These are phyloP conservation scores for Allobates femoralis DNA, from an alignment of 2,797 vertebrate species.

Conservation along the genomic window DNA sequence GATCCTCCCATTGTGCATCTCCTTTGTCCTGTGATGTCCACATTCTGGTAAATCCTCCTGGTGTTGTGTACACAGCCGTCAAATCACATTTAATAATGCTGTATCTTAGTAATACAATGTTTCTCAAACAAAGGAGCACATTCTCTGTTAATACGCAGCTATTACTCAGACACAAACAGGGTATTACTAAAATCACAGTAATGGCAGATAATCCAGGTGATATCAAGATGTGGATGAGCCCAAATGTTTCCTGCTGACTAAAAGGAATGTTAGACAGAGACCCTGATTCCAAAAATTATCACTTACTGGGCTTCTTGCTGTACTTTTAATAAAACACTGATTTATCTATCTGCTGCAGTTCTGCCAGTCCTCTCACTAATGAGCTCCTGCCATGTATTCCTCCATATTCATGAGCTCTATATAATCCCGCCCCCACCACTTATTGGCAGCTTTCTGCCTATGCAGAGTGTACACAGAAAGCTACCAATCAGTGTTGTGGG, in stretches of 20 bases:
- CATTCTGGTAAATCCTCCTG: constrained; percentile 22
- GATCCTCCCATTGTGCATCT: not conserved
- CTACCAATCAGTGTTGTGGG: too few species aligned
- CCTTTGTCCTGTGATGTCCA: constrained; percentile 5
- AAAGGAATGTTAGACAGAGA: not conserved
- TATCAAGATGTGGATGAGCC: not conserved
- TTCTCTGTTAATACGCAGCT: not conserved
- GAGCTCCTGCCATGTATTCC: too few species aligned
- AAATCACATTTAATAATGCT: constrained; percentile 1
- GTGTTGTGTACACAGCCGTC: constrained; percentile 40
- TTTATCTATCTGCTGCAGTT: too few species aligned
- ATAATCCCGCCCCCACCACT: too few species aligned
- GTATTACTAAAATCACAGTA: not conserved
- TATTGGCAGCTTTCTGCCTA: too few species aligned
- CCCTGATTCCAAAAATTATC: too few species aligned
- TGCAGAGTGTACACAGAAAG: too few species aligned
- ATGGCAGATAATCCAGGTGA: not conserved
- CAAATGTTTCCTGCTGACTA: not conserved
- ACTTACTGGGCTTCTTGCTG: too few species aligned
- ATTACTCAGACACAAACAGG: not conserved
- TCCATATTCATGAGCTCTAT: too few species aligned
- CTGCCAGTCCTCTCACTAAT: too few species aligned
- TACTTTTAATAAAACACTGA: too few species aligned
- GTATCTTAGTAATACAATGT: constrained; percentile 55
- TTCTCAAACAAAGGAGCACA: not conserved